phyloP scores from a whole-genome alignment of 2,888 invertebrate genomes.

The Unio delphinus region DNA sequence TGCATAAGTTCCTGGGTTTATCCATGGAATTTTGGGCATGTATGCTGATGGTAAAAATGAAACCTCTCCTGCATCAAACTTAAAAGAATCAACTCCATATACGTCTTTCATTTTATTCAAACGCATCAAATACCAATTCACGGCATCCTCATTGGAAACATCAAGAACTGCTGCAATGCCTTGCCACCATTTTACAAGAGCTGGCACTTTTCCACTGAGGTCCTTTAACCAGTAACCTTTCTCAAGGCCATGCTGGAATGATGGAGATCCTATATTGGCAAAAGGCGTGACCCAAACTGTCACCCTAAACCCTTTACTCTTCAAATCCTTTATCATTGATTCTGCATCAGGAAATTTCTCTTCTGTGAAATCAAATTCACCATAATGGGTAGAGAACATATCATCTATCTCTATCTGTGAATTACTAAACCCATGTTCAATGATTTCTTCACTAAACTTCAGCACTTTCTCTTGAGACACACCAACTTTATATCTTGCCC shows the following conservation, averaged over 20 bases:
- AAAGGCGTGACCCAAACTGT: slow-evolving; percentile 80
- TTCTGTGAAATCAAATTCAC: slow-evolving; percentile 82
- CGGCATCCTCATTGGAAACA: slow-evolving; percentile 85
- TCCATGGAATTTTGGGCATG: slow-evolving; percentile 21
- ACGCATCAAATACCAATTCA: slow-evolving; percentile 82
- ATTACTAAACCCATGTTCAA: slow-evolving; percentile 44
- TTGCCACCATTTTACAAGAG: slow-evolving; percentile 83
- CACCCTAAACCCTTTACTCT: slow-evolving; percentile 79
- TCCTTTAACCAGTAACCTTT: slow-evolving; percentile 73
- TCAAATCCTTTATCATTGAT: slow-evolving; percentile 76
- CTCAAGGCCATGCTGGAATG: slow-evolving; percentile 85
- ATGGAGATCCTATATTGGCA: slow-evolving; percentile 82
- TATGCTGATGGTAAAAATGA: slow-evolving; percentile 51
- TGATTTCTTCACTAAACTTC: slow-evolving; percentile 56
- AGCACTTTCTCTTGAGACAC: slow-evolving; percentile 76
- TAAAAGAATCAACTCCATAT: slow-evolving; percentile 88
- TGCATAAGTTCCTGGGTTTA: slow-evolving; percentile 47
- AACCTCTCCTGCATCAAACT: slow-evolving; percentile 82
- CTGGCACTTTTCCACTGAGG: slow-evolving; percentile 33
- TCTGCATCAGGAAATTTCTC: slow-evolving; percentile 81
- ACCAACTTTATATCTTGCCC: slow-evolving; percentile 83
- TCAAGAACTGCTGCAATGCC: slow-evolving; percentile 84
- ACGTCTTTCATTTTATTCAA: slow-evolving; percentile 78
- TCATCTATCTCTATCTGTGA: slow-evolving; percentile 81
- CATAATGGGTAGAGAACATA: slow-evolving; percentile 91